Evolutionary conservation across 2,113 vertebrate species (phyloP).

Genomic region (Smithornis capensis): DNA sequence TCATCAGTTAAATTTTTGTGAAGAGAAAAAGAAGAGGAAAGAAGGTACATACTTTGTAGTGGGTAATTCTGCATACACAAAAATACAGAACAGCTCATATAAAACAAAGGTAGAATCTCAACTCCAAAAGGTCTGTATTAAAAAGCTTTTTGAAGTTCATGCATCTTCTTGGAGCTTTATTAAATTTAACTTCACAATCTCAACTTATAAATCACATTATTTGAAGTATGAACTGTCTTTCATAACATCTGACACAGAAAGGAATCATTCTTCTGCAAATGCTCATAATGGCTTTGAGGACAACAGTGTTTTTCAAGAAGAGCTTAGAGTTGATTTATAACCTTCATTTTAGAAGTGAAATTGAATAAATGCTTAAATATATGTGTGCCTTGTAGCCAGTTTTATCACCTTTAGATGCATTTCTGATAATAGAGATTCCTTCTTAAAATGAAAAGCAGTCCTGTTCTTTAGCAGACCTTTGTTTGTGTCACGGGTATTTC

Average conservation of each 20-base stretch:
- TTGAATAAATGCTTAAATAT: conserved; percentile 38
- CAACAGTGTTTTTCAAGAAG: background rate
- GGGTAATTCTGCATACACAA: background rate
- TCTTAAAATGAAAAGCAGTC: conserved; percentile 11
- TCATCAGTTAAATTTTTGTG: background rate
- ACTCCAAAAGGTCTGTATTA: background rate
- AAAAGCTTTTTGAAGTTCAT: conserved; percentile 3
- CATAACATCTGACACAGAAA: conserved; percentile 36
- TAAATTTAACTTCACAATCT: conserved; percentile 25
- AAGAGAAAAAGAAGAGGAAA: background rate
- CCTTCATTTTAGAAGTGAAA: conserved; percentile 36
- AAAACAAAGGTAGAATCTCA: background rate
- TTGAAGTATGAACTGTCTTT: conserved; percentile 48
- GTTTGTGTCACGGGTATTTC: background rate
- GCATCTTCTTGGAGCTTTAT: conserved; percentile 36
- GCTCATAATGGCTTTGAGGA: conserved; percentile 18
- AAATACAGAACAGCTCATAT: background rate
- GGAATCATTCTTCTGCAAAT: conserved; percentile 14
- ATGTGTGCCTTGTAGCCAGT: background rate
- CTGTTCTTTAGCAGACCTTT: background rate
- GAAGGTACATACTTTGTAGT: background rate
- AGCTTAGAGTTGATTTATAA: conserved; percentile 27
- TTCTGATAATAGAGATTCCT: conserved; percentile 10
- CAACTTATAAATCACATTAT: conserved; percentile 30
- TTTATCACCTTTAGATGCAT: background rate